phyloP scores from a whole-genome alignment of 2,888 invertebrate genomes.

The Drosophila limbata region DNA sequence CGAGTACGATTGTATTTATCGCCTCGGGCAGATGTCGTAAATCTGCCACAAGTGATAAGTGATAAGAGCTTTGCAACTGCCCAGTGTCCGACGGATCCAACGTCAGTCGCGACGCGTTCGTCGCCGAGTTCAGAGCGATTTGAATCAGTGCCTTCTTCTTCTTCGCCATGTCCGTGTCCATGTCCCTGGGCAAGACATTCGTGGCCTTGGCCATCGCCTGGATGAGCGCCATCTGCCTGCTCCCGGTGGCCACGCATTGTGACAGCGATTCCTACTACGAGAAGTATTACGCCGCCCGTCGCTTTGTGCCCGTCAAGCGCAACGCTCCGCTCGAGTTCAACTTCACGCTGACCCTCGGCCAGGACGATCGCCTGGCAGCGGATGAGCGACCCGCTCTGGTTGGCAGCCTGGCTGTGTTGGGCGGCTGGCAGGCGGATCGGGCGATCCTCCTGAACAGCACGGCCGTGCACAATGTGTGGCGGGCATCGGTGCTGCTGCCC shows the following conservation, averaged over 20 bases:
- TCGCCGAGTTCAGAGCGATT: slow-evolving; percentile 28
- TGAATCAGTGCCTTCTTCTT: background rate
- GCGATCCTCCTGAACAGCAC: slow-evolving; percentile 87
- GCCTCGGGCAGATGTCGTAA: slow-evolving; percentile 48
- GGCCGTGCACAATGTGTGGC: slow-evolving; percentile 87
- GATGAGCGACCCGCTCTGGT: slow-evolving; percentile 90
- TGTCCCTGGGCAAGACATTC: slow-evolving; percentile 45
- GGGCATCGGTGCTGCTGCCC: slow-evolving; percentile 88
- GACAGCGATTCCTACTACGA: slow-evolving; percentile 82
- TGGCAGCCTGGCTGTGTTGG: slow-evolving; percentile 89
- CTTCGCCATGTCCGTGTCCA: background rate
- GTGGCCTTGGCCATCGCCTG: slow-evolving; percentile 60
- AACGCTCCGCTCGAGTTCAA: slow-evolving; percentile 67
- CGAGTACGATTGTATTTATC: slow-evolving; percentile 33
- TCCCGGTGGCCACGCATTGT: slow-evolving; percentile 74
- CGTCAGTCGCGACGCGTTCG: slow-evolving; percentile 59
- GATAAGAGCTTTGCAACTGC: slow-evolving; percentile 6
- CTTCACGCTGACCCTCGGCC: slow-evolving; percentile 62
- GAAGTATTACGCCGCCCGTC: slow-evolving; percentile 81
- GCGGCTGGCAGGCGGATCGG: slow-evolving; percentile 89
- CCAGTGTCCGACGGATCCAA: background rate
- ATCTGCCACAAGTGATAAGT: slow-evolving; percentile 21
- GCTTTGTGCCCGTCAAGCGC: slow-evolving; percentile 74
- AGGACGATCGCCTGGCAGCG: slow-evolving; percentile 84
- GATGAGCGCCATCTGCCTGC: slow-evolving; percentile 69